Percentiles rank a stretch among this genome's conserved stretches.
Conservation (phyloP, 2,888 invertebrate genomes). For the Malachius bipustulatus region DNA sequence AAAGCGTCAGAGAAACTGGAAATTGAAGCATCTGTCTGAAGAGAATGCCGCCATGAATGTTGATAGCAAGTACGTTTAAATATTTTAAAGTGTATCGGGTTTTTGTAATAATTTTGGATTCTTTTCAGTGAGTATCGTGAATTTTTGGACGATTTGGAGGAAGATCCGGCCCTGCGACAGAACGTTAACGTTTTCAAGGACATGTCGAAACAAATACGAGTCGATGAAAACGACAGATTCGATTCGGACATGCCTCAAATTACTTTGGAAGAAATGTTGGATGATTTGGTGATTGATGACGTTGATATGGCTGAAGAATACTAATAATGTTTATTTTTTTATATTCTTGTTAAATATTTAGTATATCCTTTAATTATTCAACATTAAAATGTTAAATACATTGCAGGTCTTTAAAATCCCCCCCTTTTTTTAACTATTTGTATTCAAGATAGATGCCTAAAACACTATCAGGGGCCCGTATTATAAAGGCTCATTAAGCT, state of each 20-base stretch:
- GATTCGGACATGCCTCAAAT: slow-evolving; percentile 62
- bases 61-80: slow-evolving; percentile 44
- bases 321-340: no score
- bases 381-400: no score
- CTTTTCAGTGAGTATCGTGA: slow-evolving; percentile 74
- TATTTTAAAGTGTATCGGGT: not conserved
- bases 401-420: no score
- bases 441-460: no score
- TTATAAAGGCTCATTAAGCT: no score
- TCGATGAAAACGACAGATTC: slow-evolving; percentile 44
- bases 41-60: slow-evolving; percentile 51
- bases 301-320: no score
- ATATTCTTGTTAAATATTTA: no score
- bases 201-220: slow-evolving; percentile 39
- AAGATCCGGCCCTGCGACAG: slow-evolving; percentile 79
- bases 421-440: no score
- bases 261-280: slow-evolving; percentile 86
- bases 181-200: slow-evolving; percentile 88
- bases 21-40: slow-evolving; percentile 73
- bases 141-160: slow-evolving; percentile 94
- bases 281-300: slow-evolving; percentile 74
- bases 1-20: slow-evolving; percentile 76
- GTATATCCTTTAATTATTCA: no score
- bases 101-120: slow-evolving; percentile 6
- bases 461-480: no score